Evolutionary conservation across 2,888 invertebrate species (phyloP).

Genomic region (Sclerodermus sp.): DNA sequence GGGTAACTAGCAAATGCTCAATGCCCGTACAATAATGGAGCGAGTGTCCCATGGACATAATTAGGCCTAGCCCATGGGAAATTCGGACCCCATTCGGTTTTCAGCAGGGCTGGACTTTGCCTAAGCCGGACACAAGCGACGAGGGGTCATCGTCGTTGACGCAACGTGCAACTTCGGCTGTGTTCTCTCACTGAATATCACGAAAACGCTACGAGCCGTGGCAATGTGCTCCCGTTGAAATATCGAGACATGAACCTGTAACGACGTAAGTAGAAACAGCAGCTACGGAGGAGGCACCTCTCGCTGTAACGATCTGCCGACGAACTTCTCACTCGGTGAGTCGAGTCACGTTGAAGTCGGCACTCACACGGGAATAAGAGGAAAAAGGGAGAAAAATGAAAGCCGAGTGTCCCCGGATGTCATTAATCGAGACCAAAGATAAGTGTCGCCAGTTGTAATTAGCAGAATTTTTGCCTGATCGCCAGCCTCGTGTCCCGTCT

Average conservation of each 20-base stretch:
- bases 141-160: slow-evolving; percentile 21
- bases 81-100: slow-evolving; percentile 36
- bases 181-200: too few species aligned
- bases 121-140: slow-evolving; percentile 17
- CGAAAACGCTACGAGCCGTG: too few species aligned
- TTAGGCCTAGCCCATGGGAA: slow-evolving; percentile 55
- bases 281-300: too few species aligned
- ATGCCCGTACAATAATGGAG: slow-evolving; percentile 41
- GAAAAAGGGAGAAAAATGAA: background rate
- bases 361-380: too few species aligned
- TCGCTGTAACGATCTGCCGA: too few species aligned
- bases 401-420: background rate
- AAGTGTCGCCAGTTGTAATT: background rate
- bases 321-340: too few species aligned
- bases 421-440: background rate
- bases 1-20: slow-evolving; percentile 47
- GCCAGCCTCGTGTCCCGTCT: background rate
- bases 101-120: slow-evolving; percentile 7
- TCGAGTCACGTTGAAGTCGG: too few species aligned
- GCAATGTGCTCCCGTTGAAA: too few species aligned
- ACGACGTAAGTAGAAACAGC: too few species aligned
- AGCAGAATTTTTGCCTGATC: background rate
- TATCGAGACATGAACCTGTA: too few species aligned
- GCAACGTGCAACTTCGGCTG: too few species aligned
- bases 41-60: slow-evolving; percentile 55